Evolutionary conservation across 2,888 invertebrate genomes (phyloP).

Genomic region (Psylliodes chrysocephalus): DNA sequence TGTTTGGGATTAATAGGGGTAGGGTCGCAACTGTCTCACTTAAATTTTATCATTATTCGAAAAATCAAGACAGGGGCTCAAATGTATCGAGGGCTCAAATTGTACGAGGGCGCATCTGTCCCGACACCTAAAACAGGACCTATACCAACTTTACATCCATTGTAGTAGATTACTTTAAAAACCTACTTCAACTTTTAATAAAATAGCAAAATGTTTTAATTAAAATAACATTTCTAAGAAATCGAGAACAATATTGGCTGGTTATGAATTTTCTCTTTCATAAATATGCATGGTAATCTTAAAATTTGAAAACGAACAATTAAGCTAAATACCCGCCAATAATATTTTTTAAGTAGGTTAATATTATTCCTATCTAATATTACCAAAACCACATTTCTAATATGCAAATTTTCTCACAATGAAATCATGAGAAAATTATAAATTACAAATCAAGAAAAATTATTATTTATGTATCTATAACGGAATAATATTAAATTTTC

Average conservation of each 20-base stretch:
- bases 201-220: background rate
- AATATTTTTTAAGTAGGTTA: constrained; percentile 6
- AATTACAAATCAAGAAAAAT: background rate
- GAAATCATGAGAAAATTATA: constrained; percentile 8
- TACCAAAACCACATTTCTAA: constrained; percentile 8
- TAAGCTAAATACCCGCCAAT: constrained; percentile 1
- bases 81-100: too few relatives aligned
- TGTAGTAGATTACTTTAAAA: too few relatives aligned
- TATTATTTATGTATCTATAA: background rate
- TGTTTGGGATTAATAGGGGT: too few relatives aligned
- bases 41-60: too few relatives aligned
- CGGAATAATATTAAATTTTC: constrained; percentile 4
- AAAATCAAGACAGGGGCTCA: too few relatives aligned
- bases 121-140: too few relatives aligned
- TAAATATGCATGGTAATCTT: constrained; percentile 5
- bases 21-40: too few relatives aligned
- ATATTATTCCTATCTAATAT: constrained; percentile 3
- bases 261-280: constrained; percentile 2
- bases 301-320: constrained; percentile 3
- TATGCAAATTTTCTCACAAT: constrained; percentile 11
- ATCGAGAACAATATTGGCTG: background rate
- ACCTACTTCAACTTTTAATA: background rate
- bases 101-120: too few relatives aligned
- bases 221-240: background rate
- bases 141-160: too few relatives aligned